Evolutionary conservation across 2,888 invertebrate species (phyloP).

Genomic region (Tyria jacobaeae): DNA sequence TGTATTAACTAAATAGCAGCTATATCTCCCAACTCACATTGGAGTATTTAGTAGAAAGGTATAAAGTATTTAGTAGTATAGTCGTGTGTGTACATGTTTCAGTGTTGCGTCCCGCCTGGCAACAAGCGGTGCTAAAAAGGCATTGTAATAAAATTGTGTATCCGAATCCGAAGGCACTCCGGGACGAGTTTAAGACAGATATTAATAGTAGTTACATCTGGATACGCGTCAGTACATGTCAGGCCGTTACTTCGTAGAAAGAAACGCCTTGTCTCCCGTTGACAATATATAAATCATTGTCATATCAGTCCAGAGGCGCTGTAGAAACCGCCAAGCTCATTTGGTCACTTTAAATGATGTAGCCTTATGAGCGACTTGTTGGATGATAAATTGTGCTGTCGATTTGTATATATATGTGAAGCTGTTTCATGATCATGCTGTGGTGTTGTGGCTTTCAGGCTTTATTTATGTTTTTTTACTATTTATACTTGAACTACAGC

Average conservation of each 20-base stretch:
- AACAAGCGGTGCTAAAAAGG: constrained; percentile 47
- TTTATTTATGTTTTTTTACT: constrained; percentile 1
- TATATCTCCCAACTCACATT: no score
- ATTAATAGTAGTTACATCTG: constrained; percentile 56
- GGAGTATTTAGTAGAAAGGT: no score
- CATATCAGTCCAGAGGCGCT: constrained; percentile 61
- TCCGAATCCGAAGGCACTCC: constrained; percentile 35
- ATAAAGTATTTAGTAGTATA: no score
- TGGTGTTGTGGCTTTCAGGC: constrained; percentile 15
- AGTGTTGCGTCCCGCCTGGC: constrained; percentile 30
- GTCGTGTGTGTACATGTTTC: no score
- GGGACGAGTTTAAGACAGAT: constrained; percentile 52
- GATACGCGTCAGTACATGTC: constrained; percentile 58
- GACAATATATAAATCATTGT: constrained; percentile 68
- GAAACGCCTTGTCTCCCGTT: constrained; percentile 53
- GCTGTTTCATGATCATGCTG: constrained; percentile 32
- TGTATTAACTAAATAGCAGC: no score
- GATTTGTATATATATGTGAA: constrained; percentile 41
- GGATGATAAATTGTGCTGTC: constrained; percentile 47
- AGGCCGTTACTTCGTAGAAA: constrained; percentile 60
- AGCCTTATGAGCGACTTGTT: constrained; percentile 36
- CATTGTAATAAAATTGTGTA: constrained; percentile 48
- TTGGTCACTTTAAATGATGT: constrained; percentile 54
- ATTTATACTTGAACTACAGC: neutral
- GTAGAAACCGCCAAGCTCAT: constrained; percentile 55